Base-by-base conservation (phyloP, 23 tunicate genomes). In the Ascidia mentula region DNA sequence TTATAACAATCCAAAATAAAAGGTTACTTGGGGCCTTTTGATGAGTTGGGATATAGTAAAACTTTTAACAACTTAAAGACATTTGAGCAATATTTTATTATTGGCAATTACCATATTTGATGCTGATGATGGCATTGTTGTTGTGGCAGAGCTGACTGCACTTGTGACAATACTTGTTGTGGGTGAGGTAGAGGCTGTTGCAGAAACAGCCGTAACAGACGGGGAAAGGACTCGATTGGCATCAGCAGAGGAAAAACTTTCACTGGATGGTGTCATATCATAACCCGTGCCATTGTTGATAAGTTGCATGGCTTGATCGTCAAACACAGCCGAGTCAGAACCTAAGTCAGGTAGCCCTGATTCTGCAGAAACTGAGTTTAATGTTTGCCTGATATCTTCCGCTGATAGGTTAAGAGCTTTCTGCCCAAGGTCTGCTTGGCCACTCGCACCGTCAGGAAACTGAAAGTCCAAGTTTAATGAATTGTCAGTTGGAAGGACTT, bases 331-430 rank as follows among this genome's bases (percentile, higher is more conserved):
- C 38, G 78, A 74, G 18, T 35, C 40, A 12, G 78, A 70, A 30
- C 38, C 38, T 15, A 83, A 38, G 31, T 83, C 81, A 5, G 86
- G 86, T 6, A 82, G 73, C 18, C 30, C 45, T 15, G 79, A 40
- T 22, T 86, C 84, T 0, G 84, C 90, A 18, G 90, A 86, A 6
- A 86, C 90, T 22, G 90, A 86, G 70, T 79, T 79, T n/a, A 86
- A 42, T 7, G 90, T 79, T 40, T 74, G 60, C 65, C 73, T 83
- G 37, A 86, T 81, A 32, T 86, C 90, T 32, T 86, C 90, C 0
- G 84, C 90, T 4, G 90, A 86, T 0, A 86, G 60, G 60, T 86
- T 79, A 0, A 79, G 90, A 18, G 84, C 84, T 20, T 86, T 46
- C 12, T 83, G 76, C 22, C 90, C 80, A 28, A 85, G 78, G 74